A percentile compares a stretch with the other conserved stretches of the same genome.
Conservation (phyloP, 2,113 vertebrate genomes). For the Rhadina sibilatrix region DNA sequence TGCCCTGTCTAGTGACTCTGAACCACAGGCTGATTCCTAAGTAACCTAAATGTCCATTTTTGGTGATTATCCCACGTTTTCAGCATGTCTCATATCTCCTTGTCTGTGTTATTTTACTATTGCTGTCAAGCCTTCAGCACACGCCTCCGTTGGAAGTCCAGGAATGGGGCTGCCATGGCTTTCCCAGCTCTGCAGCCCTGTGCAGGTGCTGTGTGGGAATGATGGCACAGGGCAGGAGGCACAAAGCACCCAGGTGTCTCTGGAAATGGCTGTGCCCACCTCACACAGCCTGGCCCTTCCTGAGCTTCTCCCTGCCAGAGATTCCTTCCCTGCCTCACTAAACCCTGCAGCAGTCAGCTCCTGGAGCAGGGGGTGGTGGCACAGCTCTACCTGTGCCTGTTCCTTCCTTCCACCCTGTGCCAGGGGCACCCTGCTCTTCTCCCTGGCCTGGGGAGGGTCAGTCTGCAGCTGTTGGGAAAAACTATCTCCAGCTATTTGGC, state of each 20-base stretch:
- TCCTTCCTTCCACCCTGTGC: background rate
- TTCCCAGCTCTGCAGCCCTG: background rate
- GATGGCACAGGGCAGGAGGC: background rate
- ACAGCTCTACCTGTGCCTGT: background rate
- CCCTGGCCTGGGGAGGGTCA: background rate
- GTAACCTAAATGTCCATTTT: background rate
- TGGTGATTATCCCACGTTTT: background rate
- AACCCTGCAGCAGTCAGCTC: background rate
- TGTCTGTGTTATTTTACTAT: background rate
- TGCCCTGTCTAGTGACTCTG: background rate
- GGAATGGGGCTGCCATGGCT: background rate
- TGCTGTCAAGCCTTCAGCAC: background rate
- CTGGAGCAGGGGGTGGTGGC: background rate
- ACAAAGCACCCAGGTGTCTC: background rate
- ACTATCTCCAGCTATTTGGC: background rate
- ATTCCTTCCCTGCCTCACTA: background rate
- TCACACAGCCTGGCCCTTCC: background rate
- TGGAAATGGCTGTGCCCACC: background rate
- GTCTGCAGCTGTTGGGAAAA: slow-evolving; percentile 32
- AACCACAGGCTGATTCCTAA: background rate
- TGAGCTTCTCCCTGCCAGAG: background rate
- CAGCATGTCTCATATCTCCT: background rate
- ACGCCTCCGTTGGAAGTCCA: background rate
- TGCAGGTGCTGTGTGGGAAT: background rate
- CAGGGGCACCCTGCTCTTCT: background rate